A percentile compares a stretch with the other conserved stretches of the same genome.
phyloP scores from a whole-genome alignment of 2,888 invertebrate species.

The Boloria euphrosyne region DNA sequence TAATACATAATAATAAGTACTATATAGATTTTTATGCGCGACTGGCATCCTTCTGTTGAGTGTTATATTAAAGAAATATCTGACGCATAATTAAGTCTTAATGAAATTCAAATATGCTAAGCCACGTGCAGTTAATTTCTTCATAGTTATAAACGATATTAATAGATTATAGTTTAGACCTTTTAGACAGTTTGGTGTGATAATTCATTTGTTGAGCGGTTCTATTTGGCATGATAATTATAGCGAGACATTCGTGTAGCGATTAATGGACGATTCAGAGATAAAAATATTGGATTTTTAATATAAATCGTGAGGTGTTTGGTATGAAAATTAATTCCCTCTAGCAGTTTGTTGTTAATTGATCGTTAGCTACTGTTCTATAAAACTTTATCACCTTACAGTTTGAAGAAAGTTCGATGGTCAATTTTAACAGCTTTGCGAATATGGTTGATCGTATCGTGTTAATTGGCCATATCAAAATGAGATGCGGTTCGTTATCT shows the following conservation, averaged over 20 bases:
- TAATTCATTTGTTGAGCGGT: conserved; percentile 29
- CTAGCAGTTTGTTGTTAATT: conserved; percentile 44
- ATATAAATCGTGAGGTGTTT: conserved; percentile 33
- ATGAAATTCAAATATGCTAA: conserved; percentile 26
- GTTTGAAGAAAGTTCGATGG: conserved; percentile 31
- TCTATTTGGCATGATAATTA: conserved; percentile 26
- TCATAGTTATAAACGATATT: conserved; percentile 30
- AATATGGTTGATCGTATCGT: conserved; percentile 30
- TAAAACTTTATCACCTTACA: conserved; percentile 37
- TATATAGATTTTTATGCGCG: conserved; percentile 7
- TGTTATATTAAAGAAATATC: conserved; percentile 4
- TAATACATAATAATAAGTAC: conserved; percentile 13
- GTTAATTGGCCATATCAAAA: conserved; percentile 33
- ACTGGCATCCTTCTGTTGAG: not conserved
- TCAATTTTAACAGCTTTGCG: conserved; percentile 30
- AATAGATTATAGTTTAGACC: conserved; percentile 21
- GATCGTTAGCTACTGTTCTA: conserved; percentile 52
- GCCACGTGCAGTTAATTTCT: conserved; percentile 28
- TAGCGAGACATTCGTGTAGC: conserved; percentile 17
- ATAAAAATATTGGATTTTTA: conserved; percentile 23
- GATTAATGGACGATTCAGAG: conserved; percentile 11
- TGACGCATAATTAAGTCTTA: conserved; percentile 21
- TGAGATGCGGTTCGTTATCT: conserved; percentile 28
- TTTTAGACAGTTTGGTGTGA: conserved; percentile 24
- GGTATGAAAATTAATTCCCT: conserved; percentile 40